Percentiles rank a stretch among this genome's conserved stretches.
These are phyloP conservation scores for Lithobates pipiens DNA, from an alignment of 2,797 vertebrate genomes.

Conservation along the genomic window DNA sequence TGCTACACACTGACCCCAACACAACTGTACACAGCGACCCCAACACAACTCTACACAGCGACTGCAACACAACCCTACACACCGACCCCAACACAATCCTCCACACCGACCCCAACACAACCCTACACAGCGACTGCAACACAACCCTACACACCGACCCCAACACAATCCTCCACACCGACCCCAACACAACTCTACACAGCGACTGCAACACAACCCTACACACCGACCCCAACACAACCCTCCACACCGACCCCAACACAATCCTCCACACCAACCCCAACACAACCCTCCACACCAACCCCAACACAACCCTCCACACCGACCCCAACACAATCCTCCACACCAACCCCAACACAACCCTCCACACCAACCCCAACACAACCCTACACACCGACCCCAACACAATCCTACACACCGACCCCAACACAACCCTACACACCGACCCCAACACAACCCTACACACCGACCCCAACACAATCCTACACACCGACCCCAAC, in stretches of 20 bases:
- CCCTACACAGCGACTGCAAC: too few relatives aligned
- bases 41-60: too few relatives aligned
- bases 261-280: neutral
- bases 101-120: too few relatives aligned
- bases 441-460: neutral
- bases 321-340: too few relatives aligned
- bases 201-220: too few relatives aligned
- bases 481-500: neutral
- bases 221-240: neutral
- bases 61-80: too few relatives aligned
- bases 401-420: neutral
- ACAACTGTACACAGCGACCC: too few relatives aligned
- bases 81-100: too few relatives aligned
- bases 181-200: neutral
- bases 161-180: neutral
- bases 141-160: neutral
- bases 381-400: neutral
- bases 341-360: neutral
- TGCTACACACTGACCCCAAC: too few relatives aligned
- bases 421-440: neutral
- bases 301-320: too few relatives aligned
- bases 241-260: neutral
- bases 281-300: neutral
- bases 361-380: neutral
- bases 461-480: too few relatives aligned